phyloP scores from a whole-genome alignment of 35 echinoderm and acorn worm species.

The Holothuria glaberrima region DNA sequence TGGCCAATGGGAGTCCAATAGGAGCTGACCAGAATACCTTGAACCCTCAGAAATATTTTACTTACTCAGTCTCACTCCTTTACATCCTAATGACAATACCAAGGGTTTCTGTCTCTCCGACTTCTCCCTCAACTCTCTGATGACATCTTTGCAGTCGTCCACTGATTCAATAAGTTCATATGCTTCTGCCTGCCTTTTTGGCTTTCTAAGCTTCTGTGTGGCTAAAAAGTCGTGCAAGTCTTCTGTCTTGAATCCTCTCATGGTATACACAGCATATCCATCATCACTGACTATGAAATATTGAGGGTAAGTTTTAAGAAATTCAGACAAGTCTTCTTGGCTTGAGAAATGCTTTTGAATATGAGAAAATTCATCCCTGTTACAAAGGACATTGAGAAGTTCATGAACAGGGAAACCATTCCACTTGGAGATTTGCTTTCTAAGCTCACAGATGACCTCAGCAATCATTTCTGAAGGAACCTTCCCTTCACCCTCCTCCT shows the following conservation, averaged over 20 bases:
- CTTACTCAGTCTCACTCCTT: conserved; percentile 44
- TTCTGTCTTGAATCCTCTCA: conserved; percentile 51
- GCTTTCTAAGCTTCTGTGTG: conserved; percentile 50
- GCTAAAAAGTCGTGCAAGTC: conserved; percentile 48
- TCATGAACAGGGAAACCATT: conserved; percentile 53
- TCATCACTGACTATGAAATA: conserved; percentile 42
- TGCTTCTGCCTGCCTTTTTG: conserved; percentile 8
- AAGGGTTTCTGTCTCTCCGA: conserved; percentile 2
- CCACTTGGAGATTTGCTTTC: conserved; percentile 49
- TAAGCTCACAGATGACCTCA: conserved; percentile 47
- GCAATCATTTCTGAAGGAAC: conserved; percentile 49
- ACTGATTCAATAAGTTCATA: conserved; percentile 38
- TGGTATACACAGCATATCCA: conserved; percentile 32
- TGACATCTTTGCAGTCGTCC: conserved; percentile 47
- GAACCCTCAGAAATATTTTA: not conserved
- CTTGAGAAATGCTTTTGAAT: conserved; percentile 41
- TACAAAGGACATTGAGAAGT: conserved; percentile 44
- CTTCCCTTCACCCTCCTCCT: conserved; percentile 5
- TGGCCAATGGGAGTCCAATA: too few species aligned
- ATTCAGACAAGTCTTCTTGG: conserved; percentile 30
- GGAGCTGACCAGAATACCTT: too few species aligned
- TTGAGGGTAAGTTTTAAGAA: conserved; percentile 40
- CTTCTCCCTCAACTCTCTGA: conserved; percentile 32
- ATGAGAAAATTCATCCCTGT: conserved; percentile 48
- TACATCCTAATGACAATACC: conserved; percentile 38